A percentile compares a stretch with the other conserved stretches of the same genome.
Conservation (phyloP, 2,113 vertebrate species). For the Grammomys dolichurus region DNA sequence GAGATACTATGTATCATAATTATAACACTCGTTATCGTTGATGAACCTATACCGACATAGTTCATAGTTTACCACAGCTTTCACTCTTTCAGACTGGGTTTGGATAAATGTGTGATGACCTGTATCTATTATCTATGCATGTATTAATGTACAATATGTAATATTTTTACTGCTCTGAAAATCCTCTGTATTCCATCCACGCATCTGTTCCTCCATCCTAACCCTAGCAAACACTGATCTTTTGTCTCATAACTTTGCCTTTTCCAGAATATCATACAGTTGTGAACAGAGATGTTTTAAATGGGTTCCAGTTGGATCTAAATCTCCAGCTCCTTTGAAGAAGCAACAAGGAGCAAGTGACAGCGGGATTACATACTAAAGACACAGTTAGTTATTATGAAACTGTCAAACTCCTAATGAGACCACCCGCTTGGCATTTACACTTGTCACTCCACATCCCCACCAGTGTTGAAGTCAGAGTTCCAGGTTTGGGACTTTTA, state of each 20-base stretch:
- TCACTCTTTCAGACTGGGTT: too few species aligned
- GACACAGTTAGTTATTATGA: background rate
- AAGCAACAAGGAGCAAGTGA: background rate
- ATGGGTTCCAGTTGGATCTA: background rate
- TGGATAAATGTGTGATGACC: background rate
- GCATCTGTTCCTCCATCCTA: background rate
- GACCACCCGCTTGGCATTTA: background rate
- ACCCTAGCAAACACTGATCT: background rate
- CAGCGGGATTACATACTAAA: background rate
- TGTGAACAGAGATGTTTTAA: background rate
- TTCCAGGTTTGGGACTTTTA: background rate
- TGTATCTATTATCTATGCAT: background rate
- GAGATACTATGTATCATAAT: background rate
- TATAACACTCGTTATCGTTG: background rate
- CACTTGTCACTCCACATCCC: background rate
- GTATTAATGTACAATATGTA: background rate
- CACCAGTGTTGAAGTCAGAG: background rate
- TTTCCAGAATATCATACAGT: background rate
- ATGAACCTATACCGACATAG: background rate
- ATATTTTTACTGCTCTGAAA: background rate
- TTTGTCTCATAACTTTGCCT: background rate
- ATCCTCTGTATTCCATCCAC: background rate
- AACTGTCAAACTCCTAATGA: background rate
- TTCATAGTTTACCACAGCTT: background rate
- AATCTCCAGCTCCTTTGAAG: background rate